These are phyloP conservation scores for Nothoprocta perdicaria DNA, from an alignment of 2,113 vertebrate genomes.

Conservation along the genomic window DNA sequence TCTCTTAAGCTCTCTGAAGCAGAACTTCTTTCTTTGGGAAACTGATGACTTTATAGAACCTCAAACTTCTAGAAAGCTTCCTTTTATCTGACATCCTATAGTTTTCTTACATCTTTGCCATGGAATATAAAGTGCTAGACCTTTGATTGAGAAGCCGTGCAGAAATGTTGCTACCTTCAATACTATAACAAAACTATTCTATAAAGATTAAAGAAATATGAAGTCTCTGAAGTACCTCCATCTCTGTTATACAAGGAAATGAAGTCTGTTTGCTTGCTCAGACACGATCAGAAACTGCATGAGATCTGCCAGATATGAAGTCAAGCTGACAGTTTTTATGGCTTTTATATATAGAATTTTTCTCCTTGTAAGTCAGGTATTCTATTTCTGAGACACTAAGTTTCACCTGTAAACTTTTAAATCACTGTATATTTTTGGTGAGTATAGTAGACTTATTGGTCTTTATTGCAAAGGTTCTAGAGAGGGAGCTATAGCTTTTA, in stretches of 20 bases:
- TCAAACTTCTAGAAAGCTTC: not conserved
- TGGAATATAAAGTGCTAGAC: not conserved
- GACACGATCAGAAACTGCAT: not conserved
- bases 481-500: not conserved
- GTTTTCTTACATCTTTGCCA: not conserved
- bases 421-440: not conserved
- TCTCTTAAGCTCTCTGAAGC: not conserved
- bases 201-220: not conserved
- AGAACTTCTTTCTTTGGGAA: slow-evolving; percentile 3
- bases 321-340: not conserved
- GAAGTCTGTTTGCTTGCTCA: not conserved
- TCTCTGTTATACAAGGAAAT: not conserved
- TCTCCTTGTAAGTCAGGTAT: not conserved
- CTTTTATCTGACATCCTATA: not conserved
- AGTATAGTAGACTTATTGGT: rapidly evolving
- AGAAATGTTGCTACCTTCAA: not conserved
- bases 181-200: not conserved
- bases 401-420: not conserved
- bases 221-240: not conserved
- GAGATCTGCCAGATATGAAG: not conserved
- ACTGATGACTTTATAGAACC: not conserved
- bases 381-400: not conserved
- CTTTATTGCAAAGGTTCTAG: not conserved
- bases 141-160: not conserved
- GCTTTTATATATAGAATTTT: not conserved